Conservation (phyloP, 2,113 vertebrate genomes). For the Lipophrys pholis region DNA sequence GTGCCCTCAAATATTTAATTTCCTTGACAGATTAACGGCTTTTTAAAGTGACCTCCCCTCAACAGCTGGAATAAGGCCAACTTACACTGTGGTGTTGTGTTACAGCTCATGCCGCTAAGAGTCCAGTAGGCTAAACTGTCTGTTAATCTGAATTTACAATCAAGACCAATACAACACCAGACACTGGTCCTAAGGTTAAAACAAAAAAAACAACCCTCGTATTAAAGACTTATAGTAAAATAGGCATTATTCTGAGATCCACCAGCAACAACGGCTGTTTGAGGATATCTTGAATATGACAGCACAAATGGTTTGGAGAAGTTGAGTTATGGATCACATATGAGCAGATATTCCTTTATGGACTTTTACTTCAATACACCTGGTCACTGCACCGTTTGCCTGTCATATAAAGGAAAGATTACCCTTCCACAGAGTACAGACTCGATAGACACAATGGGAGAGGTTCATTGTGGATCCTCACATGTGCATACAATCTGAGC, state of each 20-base stretch:
- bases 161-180: slow-evolving; percentile 13
- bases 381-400: not conserved
- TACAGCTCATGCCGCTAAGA: slow-evolving; percentile 32
- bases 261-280: slow-evolving; percentile 16
- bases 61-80: slow-evolving; percentile 26
- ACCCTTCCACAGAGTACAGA: slow-evolving; percentile 22
- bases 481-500: not conserved
- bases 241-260: slow-evolving; percentile 8
- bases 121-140: slow-evolving; percentile 3
- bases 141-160: slow-evolving; percentile 12
- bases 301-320: not conserved
- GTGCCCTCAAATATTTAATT: slow-evolving; percentile 50
- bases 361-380: not conserved
- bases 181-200: not conserved
- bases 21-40: slow-evolving; percentile 56
- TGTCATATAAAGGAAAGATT: not conserved
- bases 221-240: not conserved
- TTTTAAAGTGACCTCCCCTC: slow-evolving; percentile 41
- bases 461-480: not conserved
- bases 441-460: slow-evolving; percentile 16
- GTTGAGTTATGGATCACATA: not conserved
- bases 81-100: slow-evolving; percentile 37
- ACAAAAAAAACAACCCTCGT: slow-evolving; percentile 5
- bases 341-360: not conserved
- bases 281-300: not conserved